Evolutionary conservation across 1,140 invertebrate genomes (phyloP).

Genomic region (Nixonia krombeini): DNA sequence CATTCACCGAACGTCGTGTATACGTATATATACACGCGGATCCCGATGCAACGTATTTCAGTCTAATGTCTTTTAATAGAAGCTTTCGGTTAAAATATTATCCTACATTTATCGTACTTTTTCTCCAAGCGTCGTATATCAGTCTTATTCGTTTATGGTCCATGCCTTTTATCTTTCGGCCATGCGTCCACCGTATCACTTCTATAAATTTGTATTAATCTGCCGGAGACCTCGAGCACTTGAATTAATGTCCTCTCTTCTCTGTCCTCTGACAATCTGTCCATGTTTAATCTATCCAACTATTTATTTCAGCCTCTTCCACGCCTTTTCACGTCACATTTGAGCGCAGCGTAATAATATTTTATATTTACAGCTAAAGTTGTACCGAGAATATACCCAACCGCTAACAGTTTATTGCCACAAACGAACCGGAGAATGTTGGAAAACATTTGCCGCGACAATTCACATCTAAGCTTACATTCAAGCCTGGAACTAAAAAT

Average conservation of each 20-base stretch:
- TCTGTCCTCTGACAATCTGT: slow-evolving; percentile 1
- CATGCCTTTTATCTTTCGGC: slow-evolving; percentile 30
- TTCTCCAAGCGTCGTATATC: slow-evolving; percentile 22
- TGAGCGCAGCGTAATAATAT: background rate
- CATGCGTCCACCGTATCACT: slow-evolving; percentile 15
- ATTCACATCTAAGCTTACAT: no score
- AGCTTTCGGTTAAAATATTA: slow-evolving; percentile 31
- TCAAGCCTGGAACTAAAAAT: background rate
- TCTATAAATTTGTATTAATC: slow-evolving; percentile 42
- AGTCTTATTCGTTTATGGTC: slow-evolving; percentile 26
- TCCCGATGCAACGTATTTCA: slow-evolving; percentile 24
- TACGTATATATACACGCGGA: slow-evolving; percentile 6
- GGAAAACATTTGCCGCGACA: no score
- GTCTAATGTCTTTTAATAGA: slow-evolving; percentile 34
- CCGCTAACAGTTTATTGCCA: background rate
- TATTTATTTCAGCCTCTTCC: slow-evolving; percentile 1
- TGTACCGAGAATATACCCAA: background rate
- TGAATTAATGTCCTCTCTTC: slow-evolving; percentile 17
- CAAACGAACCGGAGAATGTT: no score
- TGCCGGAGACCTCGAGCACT: slow-evolving; percentile 19
- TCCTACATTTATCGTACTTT: slow-evolving; percentile 31
- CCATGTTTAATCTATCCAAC: slow-evolving; percentile 6
- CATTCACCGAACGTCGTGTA: background rate
- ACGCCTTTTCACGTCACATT: background rate
- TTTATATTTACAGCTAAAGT: no score